Base-by-base conservation (phyloP, 2,888 invertebrate species). In the Herminia tarsipennalis region DNA sequence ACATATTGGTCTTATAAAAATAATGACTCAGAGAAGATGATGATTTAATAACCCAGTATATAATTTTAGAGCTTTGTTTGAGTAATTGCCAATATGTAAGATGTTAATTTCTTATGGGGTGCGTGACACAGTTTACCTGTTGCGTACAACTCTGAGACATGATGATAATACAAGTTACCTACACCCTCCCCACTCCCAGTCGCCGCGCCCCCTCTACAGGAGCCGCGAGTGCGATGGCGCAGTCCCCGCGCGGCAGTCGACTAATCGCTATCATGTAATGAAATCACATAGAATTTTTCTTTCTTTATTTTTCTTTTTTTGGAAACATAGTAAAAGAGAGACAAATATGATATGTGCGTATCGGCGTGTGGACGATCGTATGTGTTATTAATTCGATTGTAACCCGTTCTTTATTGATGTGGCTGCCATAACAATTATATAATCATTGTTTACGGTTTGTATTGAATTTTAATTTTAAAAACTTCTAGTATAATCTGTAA, bases 281-380 rank as follows among this genome's bases (percentile, higher is more conserved):
- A 85, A 75, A 84, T 78, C 79, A 81, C 73, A 86, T 83, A 88
- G 85, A 88, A 82, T 81, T 77, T 78, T 86, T 83, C 75, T 78
- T 84, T 83, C 66, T 69, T 79, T 83, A 79, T 68, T 74, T 83
- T 83, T 80, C 73, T 73, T 74, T 79, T 86, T 89, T 89, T 84
- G 81, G 76, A 86, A 83, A 81, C 78, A 82, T 86, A 87, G 86
- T 78, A 73, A 78, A 80, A 80, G 76, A 81, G 78, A 83, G 76
- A 86, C 73, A 75, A 77, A 81, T 83, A 88, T 91, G 88, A 90
- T 90, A 89, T 90, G 90, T 90, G 90, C 89, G 89, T 88, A 87
- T 83, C 83, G 80, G 81, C 81, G 89, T 88, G 88, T 89, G 88
- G 83, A 86, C 84, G 80, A 86, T 76, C 78, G 83, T 86, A 84